Conservation (phyloP, 2,888 invertebrate genomes). For the Lingula anatina region DNA sequence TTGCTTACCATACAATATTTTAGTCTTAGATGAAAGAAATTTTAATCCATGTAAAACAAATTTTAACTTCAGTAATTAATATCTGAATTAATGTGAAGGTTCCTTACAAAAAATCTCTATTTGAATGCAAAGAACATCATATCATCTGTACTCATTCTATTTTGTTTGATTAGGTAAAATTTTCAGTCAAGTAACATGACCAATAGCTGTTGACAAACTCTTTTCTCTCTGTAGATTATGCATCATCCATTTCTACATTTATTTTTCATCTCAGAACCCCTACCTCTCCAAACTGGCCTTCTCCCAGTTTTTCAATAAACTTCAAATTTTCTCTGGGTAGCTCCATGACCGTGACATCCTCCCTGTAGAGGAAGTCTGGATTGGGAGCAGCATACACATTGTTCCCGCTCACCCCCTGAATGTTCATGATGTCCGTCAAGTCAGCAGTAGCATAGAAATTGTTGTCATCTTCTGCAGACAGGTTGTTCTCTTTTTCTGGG, state of each 20-base stretch:
- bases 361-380: slow-evolving; percentile 48
- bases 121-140: no score
- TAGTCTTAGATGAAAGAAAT: no score
- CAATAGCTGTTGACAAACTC: background rate
- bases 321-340: slow-evolving; percentile 77
- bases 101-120: no score
- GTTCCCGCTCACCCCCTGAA: slow-evolving; percentile 51
- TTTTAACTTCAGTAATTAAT: no score
- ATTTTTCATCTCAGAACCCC: no score
- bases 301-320: slow-evolving; percentile 81
- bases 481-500: slow-evolving; percentile 39
- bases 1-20: no score
- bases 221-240: background rate
- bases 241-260: background rate
- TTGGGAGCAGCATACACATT: slow-evolving; percentile 57
- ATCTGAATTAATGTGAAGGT: no score
- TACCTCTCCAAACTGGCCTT: slow-evolving; percentile 84
- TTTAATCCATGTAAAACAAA: no score
- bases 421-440: slow-evolving; percentile 16
- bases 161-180: no score
- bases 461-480: slow-evolving; percentile 38
- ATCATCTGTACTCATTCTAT: no score
- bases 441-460: background rate
- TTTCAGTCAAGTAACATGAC: background rate
- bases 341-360: slow-evolving; percentile 64